Conservation (phyloP, 2,113 vertebrate species). For the Aphelocoma coerulescens region DNA sequence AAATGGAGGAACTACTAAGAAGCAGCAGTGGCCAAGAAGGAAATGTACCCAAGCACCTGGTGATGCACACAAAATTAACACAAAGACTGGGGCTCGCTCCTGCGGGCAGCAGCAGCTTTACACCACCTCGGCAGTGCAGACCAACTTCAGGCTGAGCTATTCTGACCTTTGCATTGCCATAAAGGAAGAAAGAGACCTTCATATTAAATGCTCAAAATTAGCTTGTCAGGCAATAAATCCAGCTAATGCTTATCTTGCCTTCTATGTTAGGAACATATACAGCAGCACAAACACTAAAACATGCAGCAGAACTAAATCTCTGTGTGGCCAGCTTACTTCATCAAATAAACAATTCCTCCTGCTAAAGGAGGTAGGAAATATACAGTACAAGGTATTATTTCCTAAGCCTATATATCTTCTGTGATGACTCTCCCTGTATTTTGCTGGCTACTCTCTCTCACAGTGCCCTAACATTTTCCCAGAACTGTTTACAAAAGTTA, state of each 20-base stretch:
- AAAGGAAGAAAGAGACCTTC: neutral
- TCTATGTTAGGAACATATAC: neutral
- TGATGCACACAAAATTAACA: neutral
- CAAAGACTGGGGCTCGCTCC: neutral
- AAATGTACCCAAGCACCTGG: neutral
- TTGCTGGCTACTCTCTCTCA: neutral
- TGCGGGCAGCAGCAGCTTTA: neutral
- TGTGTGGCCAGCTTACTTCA: neutral
- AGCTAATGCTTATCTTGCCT: neutral
- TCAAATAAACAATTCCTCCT: neutral
- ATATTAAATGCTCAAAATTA: neutral
- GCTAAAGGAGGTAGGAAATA: neutral
- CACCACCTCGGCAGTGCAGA: neutral
- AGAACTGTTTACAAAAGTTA: neutral
- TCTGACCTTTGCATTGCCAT: neutral
- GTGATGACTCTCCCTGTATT: neutral
- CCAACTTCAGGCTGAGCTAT: neutral
- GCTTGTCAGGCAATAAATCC: neutral
- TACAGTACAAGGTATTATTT: neutral
- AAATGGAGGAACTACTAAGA: neutral
- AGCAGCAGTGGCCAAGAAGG: neutral
- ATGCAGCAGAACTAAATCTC: neutral
- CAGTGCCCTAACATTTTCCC: neutral
- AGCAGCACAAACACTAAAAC: neutral
- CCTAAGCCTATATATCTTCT: neutral